Conservation (phyloP, 2,113 vertebrate species). For the Dasypus novemcinctus region DNA sequence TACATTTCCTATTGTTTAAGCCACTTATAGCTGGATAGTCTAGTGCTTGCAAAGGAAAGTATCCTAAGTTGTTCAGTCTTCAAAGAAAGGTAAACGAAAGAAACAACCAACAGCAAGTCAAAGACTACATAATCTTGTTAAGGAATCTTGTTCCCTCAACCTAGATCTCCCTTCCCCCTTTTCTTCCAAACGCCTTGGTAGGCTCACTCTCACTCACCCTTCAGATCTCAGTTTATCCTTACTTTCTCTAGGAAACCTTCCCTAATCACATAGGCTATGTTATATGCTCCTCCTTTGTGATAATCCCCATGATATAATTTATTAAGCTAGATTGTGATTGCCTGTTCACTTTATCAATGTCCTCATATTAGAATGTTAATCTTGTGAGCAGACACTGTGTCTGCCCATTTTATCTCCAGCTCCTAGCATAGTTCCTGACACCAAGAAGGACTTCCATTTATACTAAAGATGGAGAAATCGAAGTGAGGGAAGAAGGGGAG, state of each 20-base stretch:
- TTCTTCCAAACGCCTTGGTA: not conserved
- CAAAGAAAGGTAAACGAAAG: conserved; percentile 27
- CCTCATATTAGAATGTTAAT: not conserved
- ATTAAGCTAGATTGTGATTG: not conserved
- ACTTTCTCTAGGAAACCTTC: not conserved
- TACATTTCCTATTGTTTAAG: conserved; percentile 14
- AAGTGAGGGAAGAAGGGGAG: not conserved
- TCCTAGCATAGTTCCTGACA: not conserved
- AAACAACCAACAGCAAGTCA: not conserved
- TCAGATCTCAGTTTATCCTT: not conserved
- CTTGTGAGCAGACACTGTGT: not conserved
- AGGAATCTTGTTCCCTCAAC: not conserved
- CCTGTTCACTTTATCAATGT: not conserved
- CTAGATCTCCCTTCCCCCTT: not conserved
- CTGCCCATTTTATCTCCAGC: conserved; percentile 24
- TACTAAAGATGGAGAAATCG: not conserved
- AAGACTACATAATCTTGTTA: not conserved
- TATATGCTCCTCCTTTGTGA: not conserved
- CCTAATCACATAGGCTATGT: not conserved
- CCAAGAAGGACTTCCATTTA: not conserved
- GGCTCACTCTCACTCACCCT: not conserved
- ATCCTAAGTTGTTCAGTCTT: not conserved
- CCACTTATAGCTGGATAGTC: not conserved
- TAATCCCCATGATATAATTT: not conserved
- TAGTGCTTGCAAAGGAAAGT: conserved; percentile 10